Evolutionary conservation across 2,888 invertebrate genomes (phyloP).

Genomic region (Chydorus sphaericus): DNA sequence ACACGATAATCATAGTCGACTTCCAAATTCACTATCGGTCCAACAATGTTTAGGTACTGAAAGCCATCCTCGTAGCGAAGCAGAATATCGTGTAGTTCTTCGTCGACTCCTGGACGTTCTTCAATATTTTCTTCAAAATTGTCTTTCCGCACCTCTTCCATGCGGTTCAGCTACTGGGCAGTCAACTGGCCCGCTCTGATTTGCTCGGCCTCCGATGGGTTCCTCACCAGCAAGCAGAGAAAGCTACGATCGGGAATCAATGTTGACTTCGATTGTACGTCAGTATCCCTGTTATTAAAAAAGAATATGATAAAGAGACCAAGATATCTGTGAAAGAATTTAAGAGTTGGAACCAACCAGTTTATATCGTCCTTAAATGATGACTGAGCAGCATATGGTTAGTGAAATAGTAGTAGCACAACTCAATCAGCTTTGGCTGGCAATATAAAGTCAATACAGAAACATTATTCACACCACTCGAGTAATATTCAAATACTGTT

Average conservation of each 20-base stretch:
- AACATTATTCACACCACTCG: slow-evolving; percentile 94
- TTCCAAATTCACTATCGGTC: slow-evolving; percentile 89
- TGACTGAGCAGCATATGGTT: slow-evolving; percentile 95
- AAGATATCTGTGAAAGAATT: not conserved
- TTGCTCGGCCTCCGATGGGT: slow-evolving; percentile 95
- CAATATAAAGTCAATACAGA: slow-evolving; percentile 95
- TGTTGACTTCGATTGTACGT: slow-evolving; percentile 97
- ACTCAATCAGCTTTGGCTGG: slow-evolving; percentile 98
- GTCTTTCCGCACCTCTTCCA: slow-evolving; percentile 98
- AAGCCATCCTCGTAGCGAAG: slow-evolving; percentile 92
- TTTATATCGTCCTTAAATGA: slow-evolving; percentile 98
- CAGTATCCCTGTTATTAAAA: slow-evolving; percentile 56
- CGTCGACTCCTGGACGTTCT: slow-evolving; percentile 95
- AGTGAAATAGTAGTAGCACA: slow-evolving; percentile 88
- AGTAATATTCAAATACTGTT: slow-evolving; percentile 95
- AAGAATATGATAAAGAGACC: slow-evolving; percentile 13
- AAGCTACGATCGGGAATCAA: slow-evolving; percentile 92
- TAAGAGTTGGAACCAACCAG: slow-evolving; percentile 42
- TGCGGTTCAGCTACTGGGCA: slow-evolving; percentile 89
- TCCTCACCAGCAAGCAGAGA: slow-evolving; percentile 89
- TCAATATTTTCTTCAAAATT: slow-evolving; percentile 96
- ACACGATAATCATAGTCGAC: slow-evolving; percentile 95
- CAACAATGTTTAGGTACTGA: slow-evolving; percentile 97
- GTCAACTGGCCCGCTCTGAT: slow-evolving; percentile 89
- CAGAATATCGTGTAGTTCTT: slow-evolving; percentile 84